Base-by-base conservation (phyloP, 2,113 vertebrate genomes). In the Pseudolaguvia tuberculata region DNA sequence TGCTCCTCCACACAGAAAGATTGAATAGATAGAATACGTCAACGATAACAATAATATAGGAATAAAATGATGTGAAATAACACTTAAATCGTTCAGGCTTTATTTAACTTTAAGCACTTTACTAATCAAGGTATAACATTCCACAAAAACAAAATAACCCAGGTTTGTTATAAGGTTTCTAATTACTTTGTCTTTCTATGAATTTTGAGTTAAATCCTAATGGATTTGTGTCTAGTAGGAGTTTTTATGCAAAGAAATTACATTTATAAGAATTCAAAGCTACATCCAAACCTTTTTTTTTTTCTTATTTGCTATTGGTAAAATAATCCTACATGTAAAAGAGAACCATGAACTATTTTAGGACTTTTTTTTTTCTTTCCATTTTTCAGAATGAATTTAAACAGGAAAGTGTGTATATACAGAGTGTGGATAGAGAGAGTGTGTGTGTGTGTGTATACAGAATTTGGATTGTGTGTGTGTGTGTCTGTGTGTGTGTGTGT, bases 401-500 rank as follows among this genome's bases (percentile, higher is more conserved):
- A 18, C n/a, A 48, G 21, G 6, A 65, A 0, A 15, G n/a, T 66
- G 7, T 66, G 62, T 48, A 47, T 18, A 66, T n/a, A n/a, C n/a
- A n/a, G n/a, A n/a, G n/a, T 35, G 31, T 35, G 31, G 31, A 35
- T 48, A 27, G 47, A 27, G 23, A 27, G 42, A 27, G 45, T 15
- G 13, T 2, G 31, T 35, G 31, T 35, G 6, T 35, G 31, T 35
- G 31, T 42, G 39, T 42, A n/a, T n/a, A n/a, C n/a, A n/a, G n/a
- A n/a, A n/a, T n/a, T n/a, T n/a, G n/a, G n/a, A n/a, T n/a, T 35
- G 31, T 35, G 31, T 42, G 39, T 42, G 39, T 42, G 4, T 42
- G 39, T 42, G 39, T 47, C 63, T 29, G n/a, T 48, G 50, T 57
- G 14, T 39, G 2, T 67, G 72, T 73, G 72, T 65, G 70, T 79